Percentiles rank a stretch among this genome's conserved stretches.
Conservation (phyloP, 2,113 vertebrate genomes). For the Neofelis nebulosa region DNA sequence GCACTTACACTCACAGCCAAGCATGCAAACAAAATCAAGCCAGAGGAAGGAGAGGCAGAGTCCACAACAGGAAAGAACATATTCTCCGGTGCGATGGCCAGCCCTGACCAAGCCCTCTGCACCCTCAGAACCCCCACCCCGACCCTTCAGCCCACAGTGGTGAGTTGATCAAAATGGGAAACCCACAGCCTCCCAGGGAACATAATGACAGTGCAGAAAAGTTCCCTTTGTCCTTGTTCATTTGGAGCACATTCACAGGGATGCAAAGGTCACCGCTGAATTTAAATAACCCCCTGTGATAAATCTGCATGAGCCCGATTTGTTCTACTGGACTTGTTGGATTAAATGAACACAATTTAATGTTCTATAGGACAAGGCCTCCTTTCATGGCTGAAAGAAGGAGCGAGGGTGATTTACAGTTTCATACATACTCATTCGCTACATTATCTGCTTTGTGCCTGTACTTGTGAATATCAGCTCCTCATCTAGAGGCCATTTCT, state of each 20-base stretch:
- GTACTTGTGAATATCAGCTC: constrained; percentile 72
- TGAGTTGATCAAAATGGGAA: not conserved
- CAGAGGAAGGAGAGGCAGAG: not conserved
- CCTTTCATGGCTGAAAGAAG: constrained; percentile 74
- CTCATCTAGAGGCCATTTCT: not conserved
- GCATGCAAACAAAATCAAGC: not conserved
- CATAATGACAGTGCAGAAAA: not conserved
- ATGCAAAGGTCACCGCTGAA: constrained; percentile 70
- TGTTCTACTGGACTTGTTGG: constrained; percentile 67
- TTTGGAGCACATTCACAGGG: constrained; percentile 25
- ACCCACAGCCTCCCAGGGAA: not conserved
- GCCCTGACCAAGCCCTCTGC: not conserved
- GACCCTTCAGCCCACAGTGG: not conserved
- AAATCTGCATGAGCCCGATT: constrained; percentile 62
- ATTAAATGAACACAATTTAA: constrained; percentile 69
- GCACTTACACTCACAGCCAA: not conserved
- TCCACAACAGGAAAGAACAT: not conserved
- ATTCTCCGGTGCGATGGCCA: not conserved
- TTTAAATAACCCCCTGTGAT: constrained; percentile 57
- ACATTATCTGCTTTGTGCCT: constrained; percentile 71
- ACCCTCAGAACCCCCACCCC: not conserved
- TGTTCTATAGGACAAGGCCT: constrained; percentile 75
- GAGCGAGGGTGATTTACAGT: constrained; percentile 70
- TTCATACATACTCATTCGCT: constrained; percentile 72
- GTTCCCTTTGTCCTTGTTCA: constrained; percentile 57